Evolutionary conservation across 2,888 invertebrate species (phyloP).

Genomic region (Cerastis rubricosa): DNA sequence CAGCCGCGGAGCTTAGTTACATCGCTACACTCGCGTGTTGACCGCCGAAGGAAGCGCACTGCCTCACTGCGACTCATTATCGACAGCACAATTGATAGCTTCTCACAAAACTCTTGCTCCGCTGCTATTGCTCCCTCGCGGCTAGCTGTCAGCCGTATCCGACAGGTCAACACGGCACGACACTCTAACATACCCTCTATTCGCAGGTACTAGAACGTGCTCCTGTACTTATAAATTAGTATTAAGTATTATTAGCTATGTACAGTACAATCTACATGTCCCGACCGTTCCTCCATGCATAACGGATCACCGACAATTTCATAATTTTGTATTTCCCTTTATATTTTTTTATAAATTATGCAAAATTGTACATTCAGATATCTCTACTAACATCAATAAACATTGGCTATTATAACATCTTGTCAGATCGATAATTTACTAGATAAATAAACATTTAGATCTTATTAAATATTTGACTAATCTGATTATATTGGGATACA

Average conservation of each 20-base stretch:
- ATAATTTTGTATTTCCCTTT: constrained; percentile 36
- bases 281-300: constrained; percentile 79
- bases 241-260: constrained; percentile 80
- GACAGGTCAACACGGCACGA: constrained; percentile 61
- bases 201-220: constrained; percentile 77
- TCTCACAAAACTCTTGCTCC: not conserved
- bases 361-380: constrained; percentile 49
- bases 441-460: constrained; percentile 59
- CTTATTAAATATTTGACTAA: constrained; percentile 40
- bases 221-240: constrained; percentile 75
- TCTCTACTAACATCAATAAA: constrained; percentile 67
- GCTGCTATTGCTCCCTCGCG: not conserved
- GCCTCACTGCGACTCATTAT: not conserved
- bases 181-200: constrained; percentile 70
- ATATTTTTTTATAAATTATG: constrained; percentile 54
- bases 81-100: not conserved
- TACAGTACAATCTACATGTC: constrained; percentile 83
- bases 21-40: constrained; percentile 58
- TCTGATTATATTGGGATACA: constrained; percentile 40
- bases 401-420: constrained; percentile 62
- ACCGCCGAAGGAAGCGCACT: constrained; percentile 45
- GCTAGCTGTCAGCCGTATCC: not conserved
- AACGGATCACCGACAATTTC: constrained; percentile 46
- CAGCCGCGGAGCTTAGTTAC: constrained; percentile 64
- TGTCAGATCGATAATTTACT: constrained; percentile 53